Percentiles rank a stretch among this genome's conserved stretches.
Evolutionary conservation across 2,113 vertebrate species (phyloP).

Genomic region (Machaerirhynchus nigripectus): DNA sequence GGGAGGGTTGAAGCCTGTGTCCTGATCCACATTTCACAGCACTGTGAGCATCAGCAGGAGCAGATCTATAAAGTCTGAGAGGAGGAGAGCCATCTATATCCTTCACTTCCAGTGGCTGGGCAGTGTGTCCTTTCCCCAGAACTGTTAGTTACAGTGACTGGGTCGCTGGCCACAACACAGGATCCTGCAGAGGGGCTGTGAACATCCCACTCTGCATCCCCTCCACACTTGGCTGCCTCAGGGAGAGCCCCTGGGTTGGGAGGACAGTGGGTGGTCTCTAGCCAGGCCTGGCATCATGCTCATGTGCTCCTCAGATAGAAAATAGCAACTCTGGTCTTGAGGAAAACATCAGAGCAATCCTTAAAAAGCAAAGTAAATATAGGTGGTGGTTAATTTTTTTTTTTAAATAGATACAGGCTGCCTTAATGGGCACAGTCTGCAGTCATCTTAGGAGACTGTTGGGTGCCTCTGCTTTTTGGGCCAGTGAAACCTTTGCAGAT

Average conservation of each 20-base stretch:
- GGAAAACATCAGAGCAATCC: background rate
- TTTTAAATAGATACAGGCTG: background rate
- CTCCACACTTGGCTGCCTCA: background rate
- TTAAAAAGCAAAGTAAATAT: background rate
- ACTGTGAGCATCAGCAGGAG: background rate
- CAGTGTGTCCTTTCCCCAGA: background rate
- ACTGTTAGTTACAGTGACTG: background rate
- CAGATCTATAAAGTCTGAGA: background rate
- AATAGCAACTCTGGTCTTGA: background rate
- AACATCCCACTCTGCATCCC: background rate
- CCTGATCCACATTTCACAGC: background rate
- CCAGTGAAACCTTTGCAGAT: background rate
- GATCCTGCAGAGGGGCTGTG: background rate
- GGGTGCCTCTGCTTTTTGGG: background rate
- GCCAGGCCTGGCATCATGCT: background rate
- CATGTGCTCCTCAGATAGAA: background rate
- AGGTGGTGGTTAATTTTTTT: background rate
- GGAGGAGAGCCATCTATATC: rapidly evolving
- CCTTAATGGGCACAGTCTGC: background rate
- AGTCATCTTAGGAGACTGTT: background rate
- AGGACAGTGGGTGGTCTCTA: background rate
- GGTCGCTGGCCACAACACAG: background rate
- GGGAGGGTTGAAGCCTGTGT: background rate
- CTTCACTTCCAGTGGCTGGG: background rate
- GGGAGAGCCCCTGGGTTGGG: background rate